A percentile compares a stretch with the other conserved stretches of the same genome.
Conservation (phyloP, 1,140 invertebrate genomes). For the Drosophila orosa region DNA sequence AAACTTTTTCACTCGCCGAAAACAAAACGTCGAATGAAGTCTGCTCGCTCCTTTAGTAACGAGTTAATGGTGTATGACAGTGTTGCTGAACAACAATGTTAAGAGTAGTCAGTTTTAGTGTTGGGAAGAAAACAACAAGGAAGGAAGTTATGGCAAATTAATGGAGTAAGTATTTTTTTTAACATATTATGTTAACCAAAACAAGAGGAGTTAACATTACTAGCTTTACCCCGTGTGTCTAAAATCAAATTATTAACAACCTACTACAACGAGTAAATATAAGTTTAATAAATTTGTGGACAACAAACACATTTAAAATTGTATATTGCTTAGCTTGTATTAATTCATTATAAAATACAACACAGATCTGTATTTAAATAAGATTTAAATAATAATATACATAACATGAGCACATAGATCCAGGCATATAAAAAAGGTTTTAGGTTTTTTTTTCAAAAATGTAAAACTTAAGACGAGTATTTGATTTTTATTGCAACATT, state of each 20-base stretch:
- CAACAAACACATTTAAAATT: not conserved
- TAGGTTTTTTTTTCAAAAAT: not conserved
- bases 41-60: not conserved
- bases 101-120: not conserved
- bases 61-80: not conserved
- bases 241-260: not conserved
- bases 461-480: not conserved
- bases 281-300: not conserved
- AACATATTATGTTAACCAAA: too few relatives aligned
- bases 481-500: not conserved
- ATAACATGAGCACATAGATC: conserved; percentile 37
- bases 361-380: conserved; percentile 66
- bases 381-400: conserved; percentile 58
- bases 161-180: too few relatives aligned
- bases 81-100: not conserved
- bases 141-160: too few relatives aligned
- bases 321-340: conserved; percentile 2
- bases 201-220: not conserved
- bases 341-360: conserved; percentile 35
- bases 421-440: not conserved
- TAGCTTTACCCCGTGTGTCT: not conserved
- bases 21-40: not conserved
- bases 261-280: not conserved
- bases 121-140: not conserved
- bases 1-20: not conserved